Evolutionary conservation across 2,113 vertebrate genomes (phyloP).

Genomic region (Panthera uncia): DNA sequence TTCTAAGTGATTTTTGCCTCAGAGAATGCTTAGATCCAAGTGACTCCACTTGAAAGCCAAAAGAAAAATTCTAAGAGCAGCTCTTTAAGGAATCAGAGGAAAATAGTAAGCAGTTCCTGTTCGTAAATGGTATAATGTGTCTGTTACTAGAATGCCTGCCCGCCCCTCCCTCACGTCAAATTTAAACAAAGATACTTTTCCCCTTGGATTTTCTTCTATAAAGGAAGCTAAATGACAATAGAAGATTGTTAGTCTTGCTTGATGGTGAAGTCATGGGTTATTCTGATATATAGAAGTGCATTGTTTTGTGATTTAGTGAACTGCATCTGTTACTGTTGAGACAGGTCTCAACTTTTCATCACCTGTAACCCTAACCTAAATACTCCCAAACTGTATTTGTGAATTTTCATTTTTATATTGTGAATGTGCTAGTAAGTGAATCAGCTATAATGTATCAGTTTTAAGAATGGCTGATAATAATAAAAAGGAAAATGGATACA

Average conservation of each 20-base stretch:
- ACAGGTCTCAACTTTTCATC: constrained; percentile 33
- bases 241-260: constrained; percentile 33
- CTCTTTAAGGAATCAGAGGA: background rate
- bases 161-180: too few relatives aligned
- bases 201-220: constrained; percentile 25
- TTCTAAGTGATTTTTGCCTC: constrained; percentile 47
- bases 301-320: background rate
- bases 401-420: constrained; percentile 71
- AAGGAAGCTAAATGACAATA: constrained; percentile 20
- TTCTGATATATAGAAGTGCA: background rate
- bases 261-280: constrained; percentile 27
- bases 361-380: constrained; percentile 61
- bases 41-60: background rate
- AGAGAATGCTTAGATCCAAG: background rate
- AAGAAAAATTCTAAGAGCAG: background rate
- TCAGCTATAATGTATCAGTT: constrained; percentile 26
- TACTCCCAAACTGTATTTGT: constrained; percentile 76
- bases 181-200: background rate
- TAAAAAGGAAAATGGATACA: background rate
- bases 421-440: constrained; percentile 57
- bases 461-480: background rate
- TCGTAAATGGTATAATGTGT: background rate
- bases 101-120: background rate
- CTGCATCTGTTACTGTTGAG: constrained; percentile 27
- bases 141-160: background rate